These are phyloP conservation scores for Spodoptera exigua DNA, from an alignment of 2,888 invertebrate species.

Conservation along the genomic window DNA sequence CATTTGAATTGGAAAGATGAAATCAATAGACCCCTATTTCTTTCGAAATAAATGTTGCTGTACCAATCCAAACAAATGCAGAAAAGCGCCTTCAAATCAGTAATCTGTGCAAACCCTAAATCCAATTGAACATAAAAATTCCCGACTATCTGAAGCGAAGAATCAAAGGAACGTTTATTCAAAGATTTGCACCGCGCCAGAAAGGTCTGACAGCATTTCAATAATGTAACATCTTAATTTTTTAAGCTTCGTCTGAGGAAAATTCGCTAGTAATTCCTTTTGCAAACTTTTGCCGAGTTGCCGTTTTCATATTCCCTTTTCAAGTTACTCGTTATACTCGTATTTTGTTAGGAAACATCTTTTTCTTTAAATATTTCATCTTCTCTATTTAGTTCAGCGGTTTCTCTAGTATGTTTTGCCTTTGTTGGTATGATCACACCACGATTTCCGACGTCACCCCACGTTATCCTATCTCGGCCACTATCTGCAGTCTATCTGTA, in stretches of 20 bases:
- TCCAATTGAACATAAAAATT: conserved; percentile 19
- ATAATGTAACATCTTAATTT: conserved; percentile 40
- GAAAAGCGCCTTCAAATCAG: conserved; percentile 29
- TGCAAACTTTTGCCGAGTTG: conserved; percentile 27
- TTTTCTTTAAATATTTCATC: conserved; percentile 15
- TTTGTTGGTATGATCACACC: conserved; percentile 5
- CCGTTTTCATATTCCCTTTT: conserved; percentile 21
- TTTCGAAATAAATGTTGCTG: conserved; percentile 7
- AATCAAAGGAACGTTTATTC: conserved; percentile 30
- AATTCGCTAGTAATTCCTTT: conserved; percentile 35
- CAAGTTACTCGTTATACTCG: conserved; percentile 6
- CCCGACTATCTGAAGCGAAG: conserved; percentile 16
- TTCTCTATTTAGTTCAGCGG: conserved; percentile 1
- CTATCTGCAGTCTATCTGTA: conserved; percentile 58
- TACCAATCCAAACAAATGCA: conserved; percentile 7
- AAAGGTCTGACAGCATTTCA: conserved; percentile 41
- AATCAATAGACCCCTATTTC: conserved; percentile 1
- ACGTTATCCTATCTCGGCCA: conserved; percentile 53
- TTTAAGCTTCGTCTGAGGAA: conserved; percentile 27
- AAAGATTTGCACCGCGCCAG: conserved; percentile 22
- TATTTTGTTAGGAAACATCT: conserved; percentile 8
- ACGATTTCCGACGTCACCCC: conserved; percentile 29
- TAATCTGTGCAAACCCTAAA: conserved; percentile 35
- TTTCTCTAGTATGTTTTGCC: conserved; percentile 10
- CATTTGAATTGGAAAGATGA: conserved; percentile 1